Conservation (phyloP, 2,113 vertebrate genomes). For the Psittacus erithacus region DNA sequence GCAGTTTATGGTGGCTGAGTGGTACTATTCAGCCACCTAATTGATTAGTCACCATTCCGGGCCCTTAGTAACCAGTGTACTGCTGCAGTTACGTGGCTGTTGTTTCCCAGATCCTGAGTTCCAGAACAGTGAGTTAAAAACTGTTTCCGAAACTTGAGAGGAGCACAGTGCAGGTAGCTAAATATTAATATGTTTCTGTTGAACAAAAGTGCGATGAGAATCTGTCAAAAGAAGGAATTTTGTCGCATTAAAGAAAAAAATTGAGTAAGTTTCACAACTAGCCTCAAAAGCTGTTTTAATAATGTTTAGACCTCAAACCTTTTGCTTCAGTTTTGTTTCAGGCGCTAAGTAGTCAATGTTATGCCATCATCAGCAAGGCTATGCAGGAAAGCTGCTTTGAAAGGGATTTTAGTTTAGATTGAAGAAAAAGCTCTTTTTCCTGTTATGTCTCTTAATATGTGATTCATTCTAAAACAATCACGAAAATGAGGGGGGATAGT, state of each 20-base stretch:
- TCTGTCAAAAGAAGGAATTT: neutral
- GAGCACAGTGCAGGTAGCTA: neutral
- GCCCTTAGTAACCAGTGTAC: neutral
- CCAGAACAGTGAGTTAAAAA: neutral
- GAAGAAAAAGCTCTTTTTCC: neutral
- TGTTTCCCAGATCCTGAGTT: neutral
- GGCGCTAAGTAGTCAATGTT: neutral
- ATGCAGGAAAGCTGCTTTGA: neutral
- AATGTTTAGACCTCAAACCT: neutral
- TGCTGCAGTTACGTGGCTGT: neutral
- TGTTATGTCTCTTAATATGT: neutral
- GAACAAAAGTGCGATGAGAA: neutral
- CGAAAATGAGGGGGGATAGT: neutral
- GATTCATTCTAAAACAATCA: neutral
- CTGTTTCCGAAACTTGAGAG: neutral
- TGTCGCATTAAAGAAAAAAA: neutral
- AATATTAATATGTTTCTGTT: neutral
- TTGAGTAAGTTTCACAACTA: neutral
- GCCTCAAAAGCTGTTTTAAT: neutral
- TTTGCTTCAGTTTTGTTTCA: neutral
- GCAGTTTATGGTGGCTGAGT: fast-evolving
- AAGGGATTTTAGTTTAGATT: neutral
- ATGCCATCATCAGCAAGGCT: neutral
- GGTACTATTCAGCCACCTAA: fast-evolving
- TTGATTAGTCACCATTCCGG: neutral